phyloP scores from a whole-genome alignment of 1,140 invertebrate genomes.

The Drosophila kohkoa region DNA sequence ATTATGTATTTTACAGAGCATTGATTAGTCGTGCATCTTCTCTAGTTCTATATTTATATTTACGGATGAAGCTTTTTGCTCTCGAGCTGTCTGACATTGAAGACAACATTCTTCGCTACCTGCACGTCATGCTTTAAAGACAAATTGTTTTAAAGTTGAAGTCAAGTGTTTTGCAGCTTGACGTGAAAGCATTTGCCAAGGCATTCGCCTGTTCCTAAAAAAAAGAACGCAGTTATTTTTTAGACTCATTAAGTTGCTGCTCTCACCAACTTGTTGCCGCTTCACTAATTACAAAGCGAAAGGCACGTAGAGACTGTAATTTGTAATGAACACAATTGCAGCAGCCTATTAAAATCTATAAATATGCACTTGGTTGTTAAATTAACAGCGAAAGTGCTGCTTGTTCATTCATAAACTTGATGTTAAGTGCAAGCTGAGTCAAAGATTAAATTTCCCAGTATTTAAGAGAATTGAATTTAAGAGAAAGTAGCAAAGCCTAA shows the following conservation, averaged over 20 bases:
- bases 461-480: slow-evolving; percentile 50
- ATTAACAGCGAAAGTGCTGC: not conserved
- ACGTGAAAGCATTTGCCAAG: slow-evolving; percentile 14
- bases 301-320: slow-evolving; percentile 27
- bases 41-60: slow-evolving; percentile 20
- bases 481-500: not conserved
- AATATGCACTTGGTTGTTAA: slow-evolving; percentile 10
- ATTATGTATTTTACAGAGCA: not conserved
- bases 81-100: slow-evolving; percentile 1
- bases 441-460: slow-evolving; percentile 45
- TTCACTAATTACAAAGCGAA: slow-evolving; percentile 19
- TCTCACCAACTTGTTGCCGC: slow-evolving; percentile 34
- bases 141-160: slow-evolving; percentile 14
- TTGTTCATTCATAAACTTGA: slow-evolving; percentile 46
- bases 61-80: slow-evolving; percentile 4
- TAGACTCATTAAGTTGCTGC: not conserved
- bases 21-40: not conserved
- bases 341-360: slow-evolving; percentile 13
- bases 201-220: no score
- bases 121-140: slow-evolving; percentile 9
- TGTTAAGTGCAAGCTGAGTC: not conserved
- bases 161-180: not conserved
- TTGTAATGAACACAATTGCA: slow-evolving; percentile 7
- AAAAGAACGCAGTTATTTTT: no score
- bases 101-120: slow-evolving; percentile 19